Evolutionary conservation across 2,113 vertebrate genomes (phyloP), one percentile per base, ranked within the genome.

Genomic region (Stigmatopora argus): DNA sequence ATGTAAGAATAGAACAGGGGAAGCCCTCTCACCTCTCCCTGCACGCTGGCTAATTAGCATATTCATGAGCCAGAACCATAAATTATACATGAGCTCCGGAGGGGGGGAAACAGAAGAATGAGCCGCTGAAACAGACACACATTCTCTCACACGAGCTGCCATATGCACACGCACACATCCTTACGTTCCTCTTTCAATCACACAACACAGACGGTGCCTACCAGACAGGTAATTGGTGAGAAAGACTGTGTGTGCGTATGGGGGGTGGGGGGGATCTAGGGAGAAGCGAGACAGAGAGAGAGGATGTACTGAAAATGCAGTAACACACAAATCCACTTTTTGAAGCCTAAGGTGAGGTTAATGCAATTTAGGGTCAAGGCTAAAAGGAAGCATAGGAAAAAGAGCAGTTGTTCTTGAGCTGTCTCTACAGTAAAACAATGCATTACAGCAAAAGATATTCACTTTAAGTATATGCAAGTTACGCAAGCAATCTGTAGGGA

Each of bases 21-120:
- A 91, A 91, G 88, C 89, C 90, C 90, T 91, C 89, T 92, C 91
- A 91, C 91, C 91, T 91, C 89, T 88, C 89, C 80, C 87, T 90
- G 89, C 87, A 89, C 83, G 84, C 80, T 65, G 83, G 56, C 83
- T 81, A 78, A 91, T 92, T 90, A 90, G 85, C 91, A 92, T 92
- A 92, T 92, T 91, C 88, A 92, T 92, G 91, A 91, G 83, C 17
- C 12, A 67, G 65, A 64, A 0, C 65, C 77, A 92, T 92, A 84
- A 88, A 91, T 91, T 89, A 92, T 90, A 90, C 90, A 92, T 91
- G 89, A 91, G 88, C 85, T 90, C 88, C 78, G 82, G 88, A 88
- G 89, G 89, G 89, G 89, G 85, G 82, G 83, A 84, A 79, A 81
- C 83, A 85, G 83, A 75, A 86, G 86, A 87, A 85, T 86, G 86